A percentile compares a stretch with the other conserved stretches of the same genome.
Evolutionary conservation across 2,113 vertebrate species (phyloP).

Genomic region (Cepphus grylle): DNA sequence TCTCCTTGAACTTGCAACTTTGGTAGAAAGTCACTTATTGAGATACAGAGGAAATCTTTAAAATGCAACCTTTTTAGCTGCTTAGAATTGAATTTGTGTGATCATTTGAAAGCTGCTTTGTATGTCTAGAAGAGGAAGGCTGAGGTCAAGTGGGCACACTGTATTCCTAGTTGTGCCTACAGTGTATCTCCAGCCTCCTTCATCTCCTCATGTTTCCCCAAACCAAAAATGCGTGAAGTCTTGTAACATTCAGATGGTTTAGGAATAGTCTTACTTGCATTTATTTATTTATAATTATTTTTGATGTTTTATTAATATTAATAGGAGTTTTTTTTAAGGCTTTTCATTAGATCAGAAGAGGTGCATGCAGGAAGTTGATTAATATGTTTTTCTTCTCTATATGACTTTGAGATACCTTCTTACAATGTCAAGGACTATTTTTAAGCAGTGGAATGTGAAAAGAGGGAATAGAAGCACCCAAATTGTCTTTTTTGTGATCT

Average conservation of each 20-base stretch:
- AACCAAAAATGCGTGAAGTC: not conserved
- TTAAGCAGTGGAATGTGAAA: not conserved
- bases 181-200: not conserved
- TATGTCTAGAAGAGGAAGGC: not conserved
- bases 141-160: not conserved
- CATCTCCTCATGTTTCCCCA: not conserved
- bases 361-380: not conserved
- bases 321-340: not conserved
- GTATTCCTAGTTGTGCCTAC: not conserved
- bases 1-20: slow-evolving; percentile 26
- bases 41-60: not conserved
- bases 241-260: not conserved
- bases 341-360: not conserved
- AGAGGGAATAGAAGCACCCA: not conserved
- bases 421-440: not conserved
- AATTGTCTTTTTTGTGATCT: not conserved
- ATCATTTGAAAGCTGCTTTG: not conserved
- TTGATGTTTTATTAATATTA: not conserved
- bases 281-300: not conserved
- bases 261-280: not conserved
- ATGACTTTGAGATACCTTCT: not conserved
- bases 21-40: not conserved
- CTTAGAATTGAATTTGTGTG: not conserved
- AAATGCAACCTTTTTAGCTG: not conserved
- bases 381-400: not conserved